Evolutionary conservation across 2,113 vertebrate genomes (phyloP), one percentile per base, ranked within the genome.

Genomic region (Pterocles orientalis): DNA sequence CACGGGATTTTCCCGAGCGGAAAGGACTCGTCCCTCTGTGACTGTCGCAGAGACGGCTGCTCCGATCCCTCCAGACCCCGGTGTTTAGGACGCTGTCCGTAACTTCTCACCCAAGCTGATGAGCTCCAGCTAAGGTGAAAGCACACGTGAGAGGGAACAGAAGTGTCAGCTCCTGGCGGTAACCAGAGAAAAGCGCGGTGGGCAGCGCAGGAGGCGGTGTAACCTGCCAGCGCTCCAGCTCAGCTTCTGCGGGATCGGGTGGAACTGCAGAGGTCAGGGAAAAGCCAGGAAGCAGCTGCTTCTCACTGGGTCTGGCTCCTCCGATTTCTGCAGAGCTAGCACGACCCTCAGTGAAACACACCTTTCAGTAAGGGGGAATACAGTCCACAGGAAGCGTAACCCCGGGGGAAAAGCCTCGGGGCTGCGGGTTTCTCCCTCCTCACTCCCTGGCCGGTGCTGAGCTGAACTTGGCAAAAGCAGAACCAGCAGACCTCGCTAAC

Each of bases 391-490:
- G 47, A 57, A 58, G n/a, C 0, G 0, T 18, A 36, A 33, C 68
- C 41, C 29, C 17, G 34, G 29, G 45, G 39, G 36, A 47, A 33
- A 39, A 34, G n/a, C n/a, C n/a, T n/a, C n/a, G n/a, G n/a, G n/a
- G n/a, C n/a, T n/a, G n/a, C n/a, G 2, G 41, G 9, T 36, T 16
- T 19, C 12, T 16, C n/a, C 16, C 39, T 8, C 28, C 78, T 71
- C 64, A 5, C 12, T 15, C 20, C 3, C 43, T 4, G 31, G 4
- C 33, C 1, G 1, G 18, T 17, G 26, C 73, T 10, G 26, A 45
- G 31, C 36, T 29, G 51, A 18, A 19, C 21, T 16, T 1, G 2
- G 47, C 36, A 16, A 19, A n/a, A 11, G 9, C 2, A 0, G 12
- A 6, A 11, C 29, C 48, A 14, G 6, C 48, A 18, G 23, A 57